A percentile compares a stretch with the other conserved stretches of the same genome.
These are phyloP conservation scores for Heliconius ethilla DNA, from an alignment of 2,888 invertebrate genomes.

Conservation along the genomic window DNA sequence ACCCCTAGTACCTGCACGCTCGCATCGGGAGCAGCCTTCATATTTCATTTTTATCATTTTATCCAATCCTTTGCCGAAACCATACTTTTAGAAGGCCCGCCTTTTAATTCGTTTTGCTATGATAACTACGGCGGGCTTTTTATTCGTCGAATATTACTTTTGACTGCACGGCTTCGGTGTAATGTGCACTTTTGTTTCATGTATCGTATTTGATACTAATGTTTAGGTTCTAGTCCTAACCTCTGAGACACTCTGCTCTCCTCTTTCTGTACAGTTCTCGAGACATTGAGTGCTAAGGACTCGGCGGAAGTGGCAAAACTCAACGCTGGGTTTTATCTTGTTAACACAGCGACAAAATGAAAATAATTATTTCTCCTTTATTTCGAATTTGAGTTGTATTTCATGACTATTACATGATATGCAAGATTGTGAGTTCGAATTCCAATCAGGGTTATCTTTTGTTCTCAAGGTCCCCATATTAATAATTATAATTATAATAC, in stretches of 20 bases:
- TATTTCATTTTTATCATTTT: slow-evolving; percentile 78
- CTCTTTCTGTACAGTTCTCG: too few species aligned
- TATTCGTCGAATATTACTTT: slow-evolving; percentile 67
- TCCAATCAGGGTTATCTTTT: background rate
- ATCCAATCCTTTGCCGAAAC: slow-evolving; percentile 79
- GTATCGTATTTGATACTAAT: slow-evolving; percentile 40
- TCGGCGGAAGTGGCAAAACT: too few species aligned
- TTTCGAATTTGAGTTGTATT: too few species aligned
- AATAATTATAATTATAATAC: too few species aligned
- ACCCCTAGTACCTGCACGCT: slow-evolving; percentile 50
- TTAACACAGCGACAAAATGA: too few species aligned
- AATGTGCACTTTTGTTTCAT: slow-evolving; percentile 44
- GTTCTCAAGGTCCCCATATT: too few species aligned
- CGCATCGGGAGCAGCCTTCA: slow-evolving; percentile 58
- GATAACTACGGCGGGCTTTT: slow-evolving; percentile 62
- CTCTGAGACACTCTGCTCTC: too few species aligned
- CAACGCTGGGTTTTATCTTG: too few species aligned
- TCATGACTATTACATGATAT: background rate
- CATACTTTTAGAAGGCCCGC: slow-evolving; percentile 62
- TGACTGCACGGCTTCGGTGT: slow-evolving; percentile 60
- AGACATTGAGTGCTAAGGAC: too few species aligned
- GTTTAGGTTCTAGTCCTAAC: too few species aligned
- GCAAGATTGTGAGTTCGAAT: background rate
- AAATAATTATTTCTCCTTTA: too few species aligned
- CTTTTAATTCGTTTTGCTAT: slow-evolving; percentile 79